Evolutionary conservation across 1,140 invertebrate species (phyloP).

Genomic region (Bombus haemorrhoidalis): DNA sequence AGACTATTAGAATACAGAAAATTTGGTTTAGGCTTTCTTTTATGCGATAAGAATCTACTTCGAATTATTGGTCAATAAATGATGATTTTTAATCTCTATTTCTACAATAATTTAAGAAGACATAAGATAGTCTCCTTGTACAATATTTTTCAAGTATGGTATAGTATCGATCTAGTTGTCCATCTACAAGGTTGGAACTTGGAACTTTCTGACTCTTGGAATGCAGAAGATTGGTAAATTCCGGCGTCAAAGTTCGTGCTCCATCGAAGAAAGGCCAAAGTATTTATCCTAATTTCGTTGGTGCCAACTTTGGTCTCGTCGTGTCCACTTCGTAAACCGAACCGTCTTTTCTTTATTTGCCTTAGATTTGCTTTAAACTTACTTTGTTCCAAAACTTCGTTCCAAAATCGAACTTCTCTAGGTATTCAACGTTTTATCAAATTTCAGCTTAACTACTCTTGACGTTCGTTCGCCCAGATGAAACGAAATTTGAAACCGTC

Average conservation of each 20-base stretch:
- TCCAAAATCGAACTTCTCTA: background rate
- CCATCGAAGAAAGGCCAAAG: background rate
- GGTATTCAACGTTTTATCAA: background rate
- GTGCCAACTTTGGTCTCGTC: background rate
- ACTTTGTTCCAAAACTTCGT: background rate
- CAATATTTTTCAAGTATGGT: too few relatives aligned
- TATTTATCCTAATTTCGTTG: constrained; percentile 19
- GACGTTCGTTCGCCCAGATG: background rate
- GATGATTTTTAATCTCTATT: too few relatives aligned
- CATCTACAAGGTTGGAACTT: too few relatives aligned
- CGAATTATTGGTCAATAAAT: too few relatives aligned
- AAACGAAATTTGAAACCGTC: background rate
- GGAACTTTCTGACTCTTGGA: too few relatives aligned
- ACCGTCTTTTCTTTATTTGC: constrained; percentile 9
- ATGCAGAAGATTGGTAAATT: background rate
- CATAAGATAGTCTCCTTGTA: too few relatives aligned
- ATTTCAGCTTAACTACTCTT: background rate
- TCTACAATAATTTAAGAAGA: too few relatives aligned
- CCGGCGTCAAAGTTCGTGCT: background rate
- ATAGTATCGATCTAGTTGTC: too few relatives aligned
- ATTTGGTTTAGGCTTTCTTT: too few relatives aligned
- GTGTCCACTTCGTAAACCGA: background rate
- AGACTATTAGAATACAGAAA: background rate
- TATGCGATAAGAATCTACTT: too few relatives aligned
- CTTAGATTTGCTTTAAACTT: background rate